Evolutionary conservation across 2,113 vertebrate genomes (phyloP).

Genomic region (Poeciliopsis prolifica): DNA sequence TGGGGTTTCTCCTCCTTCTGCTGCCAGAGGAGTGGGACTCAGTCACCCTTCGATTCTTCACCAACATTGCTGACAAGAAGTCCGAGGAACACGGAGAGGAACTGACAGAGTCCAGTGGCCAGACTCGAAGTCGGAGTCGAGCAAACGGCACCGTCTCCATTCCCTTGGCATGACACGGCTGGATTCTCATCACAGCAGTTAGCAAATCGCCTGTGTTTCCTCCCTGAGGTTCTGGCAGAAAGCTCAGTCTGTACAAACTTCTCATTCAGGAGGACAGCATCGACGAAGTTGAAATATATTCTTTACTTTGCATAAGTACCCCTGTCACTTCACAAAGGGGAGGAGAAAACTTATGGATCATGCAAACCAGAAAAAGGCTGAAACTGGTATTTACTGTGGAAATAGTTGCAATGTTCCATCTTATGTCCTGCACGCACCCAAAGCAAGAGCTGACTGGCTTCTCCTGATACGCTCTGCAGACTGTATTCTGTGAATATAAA

Average conservation of each 20-base stretch:
- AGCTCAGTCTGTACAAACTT: slow-evolving; percentile 19
- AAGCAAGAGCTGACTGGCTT: slow-evolving; percentile 55
- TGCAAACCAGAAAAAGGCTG: slow-evolving; percentile 27
- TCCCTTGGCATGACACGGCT: slow-evolving; percentile 86
- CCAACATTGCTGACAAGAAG: slow-evolving; percentile 94
- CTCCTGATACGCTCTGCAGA: slow-evolving; percentile 67
- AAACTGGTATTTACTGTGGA: slow-evolving; percentile 65
- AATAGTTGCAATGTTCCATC: slow-evolving; percentile 48
- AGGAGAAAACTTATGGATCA: slow-evolving; percentile 35
- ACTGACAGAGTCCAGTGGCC: slow-evolving; percentile 85
- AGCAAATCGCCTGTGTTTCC: slow-evolving; percentile 22
- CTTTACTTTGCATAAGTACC: slow-evolving; percentile 37
- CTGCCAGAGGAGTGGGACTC: slow-evolving; percentile 98
- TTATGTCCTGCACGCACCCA: slow-evolving; percentile 59
- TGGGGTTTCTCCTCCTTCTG: slow-evolving; percentile 94
- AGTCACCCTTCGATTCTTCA: slow-evolving; percentile 92
- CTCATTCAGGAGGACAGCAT: slow-evolving; percentile 27
- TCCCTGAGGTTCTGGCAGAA: slow-evolving; percentile 20
- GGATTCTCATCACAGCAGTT: background rate
- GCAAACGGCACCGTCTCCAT: slow-evolving; percentile 93
- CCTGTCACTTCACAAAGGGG: slow-evolving; percentile 28
- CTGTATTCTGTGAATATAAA: slow-evolving; percentile 87
- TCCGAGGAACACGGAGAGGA: slow-evolving; percentile 90
- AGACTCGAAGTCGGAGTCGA: slow-evolving; percentile 90
- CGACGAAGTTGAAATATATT: slow-evolving; percentile 27